Evolutionary conservation across 2,888 invertebrate genomes (phyloP).

Genomic region (Phyto melanocephala): DNA sequence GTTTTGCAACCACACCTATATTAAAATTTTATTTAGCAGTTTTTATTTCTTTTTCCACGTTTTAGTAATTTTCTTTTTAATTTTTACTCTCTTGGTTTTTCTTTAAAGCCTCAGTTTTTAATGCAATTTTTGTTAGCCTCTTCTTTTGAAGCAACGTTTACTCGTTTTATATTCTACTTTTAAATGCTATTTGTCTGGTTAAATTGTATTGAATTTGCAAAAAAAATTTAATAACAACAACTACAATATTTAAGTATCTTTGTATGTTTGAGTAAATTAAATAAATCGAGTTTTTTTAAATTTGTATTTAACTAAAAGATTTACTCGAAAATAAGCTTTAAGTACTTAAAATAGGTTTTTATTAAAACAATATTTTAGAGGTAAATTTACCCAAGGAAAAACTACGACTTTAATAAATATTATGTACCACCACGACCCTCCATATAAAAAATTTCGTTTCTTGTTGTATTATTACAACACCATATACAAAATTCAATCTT

Average conservation of each 20-base stretch:
- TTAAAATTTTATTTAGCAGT: conserved; percentile 29
- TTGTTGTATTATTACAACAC: background rate
- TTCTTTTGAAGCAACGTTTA: conserved; percentile 25
- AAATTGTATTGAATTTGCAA: conserved; percentile 8
- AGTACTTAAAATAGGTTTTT: too few species aligned
- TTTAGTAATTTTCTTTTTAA: conserved; percentile 20
- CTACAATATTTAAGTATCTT: background rate
- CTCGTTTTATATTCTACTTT: background rate
- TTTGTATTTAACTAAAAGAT: too few species aligned
- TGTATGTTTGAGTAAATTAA: too few species aligned
- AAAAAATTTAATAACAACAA: background rate
- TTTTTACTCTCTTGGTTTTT: conserved; percentile 13
- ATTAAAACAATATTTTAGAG: too few species aligned
- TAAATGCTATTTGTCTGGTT: conserved; percentile 33
- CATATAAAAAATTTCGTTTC: too few species aligned
- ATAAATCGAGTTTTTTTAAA: too few species aligned
- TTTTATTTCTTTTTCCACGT: conserved; percentile 7
- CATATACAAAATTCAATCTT: too few species aligned
- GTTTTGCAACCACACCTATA: conserved; percentile 55
- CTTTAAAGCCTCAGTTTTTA: conserved; percentile 10
- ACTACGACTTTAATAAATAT: too few species aligned
- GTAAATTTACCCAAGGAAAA: too few species aligned
- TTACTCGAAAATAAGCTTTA: too few species aligned
- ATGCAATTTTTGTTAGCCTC: conserved; percentile 22
- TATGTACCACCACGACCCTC: too few species aligned